These are phyloP conservation scores for Chrysaora quinquecirrha DNA, from an alignment of 30 jellyfish, hydroid and myxozoan species.

Conservation along the genomic window DNA sequence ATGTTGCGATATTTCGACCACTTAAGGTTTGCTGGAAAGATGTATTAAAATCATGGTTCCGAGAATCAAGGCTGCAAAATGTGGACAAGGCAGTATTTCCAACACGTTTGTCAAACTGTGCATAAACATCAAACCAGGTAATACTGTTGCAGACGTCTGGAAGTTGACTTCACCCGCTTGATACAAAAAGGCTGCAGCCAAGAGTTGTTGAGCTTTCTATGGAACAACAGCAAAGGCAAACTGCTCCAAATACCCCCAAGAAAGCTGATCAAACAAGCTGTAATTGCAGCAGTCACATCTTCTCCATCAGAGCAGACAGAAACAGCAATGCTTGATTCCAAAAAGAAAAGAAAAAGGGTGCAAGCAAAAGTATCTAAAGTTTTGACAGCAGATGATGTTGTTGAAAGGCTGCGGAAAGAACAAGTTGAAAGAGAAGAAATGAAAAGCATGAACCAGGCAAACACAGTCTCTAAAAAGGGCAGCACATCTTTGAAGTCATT, in stretches of 20 bases:
- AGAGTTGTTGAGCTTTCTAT: not conserved
- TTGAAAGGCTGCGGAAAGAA: not conserved
- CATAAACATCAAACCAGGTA: not conserved
- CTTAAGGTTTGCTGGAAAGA: conserved; percentile 16
- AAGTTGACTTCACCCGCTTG: conserved; percentile 6
- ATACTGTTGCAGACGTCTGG: not conserved
- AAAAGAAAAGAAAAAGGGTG: conserved; percentile 5
- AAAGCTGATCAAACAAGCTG: not conserved
- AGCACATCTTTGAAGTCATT: not conserved
- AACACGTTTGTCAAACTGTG: conserved; percentile 12
- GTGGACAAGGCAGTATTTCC: conserved; percentile 37
- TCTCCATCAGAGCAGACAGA: conserved; percentile 18
- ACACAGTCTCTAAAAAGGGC: not conserved
- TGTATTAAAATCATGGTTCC: not conserved
- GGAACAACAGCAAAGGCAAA: not conserved
- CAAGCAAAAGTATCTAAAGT: not conserved
- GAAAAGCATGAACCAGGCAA: conserved; percentile 1
- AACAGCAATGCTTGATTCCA: not conserved
- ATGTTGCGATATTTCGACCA: not conserved
- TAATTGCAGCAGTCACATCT: conserved; percentile 15
- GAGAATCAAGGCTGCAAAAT: conserved; percentile 5
- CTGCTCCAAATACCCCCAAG: not conserved
- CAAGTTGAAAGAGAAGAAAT: conserved; percentile 6
- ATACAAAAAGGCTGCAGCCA: conserved; percentile 3
- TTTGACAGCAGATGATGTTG: conserved; percentile 11